Percentiles rank a stretch among this genome's conserved stretches.
Evolutionary conservation across 2,797 vertebrate genomes (phyloP).

Genomic region (Silurus aristotelis): DNA sequence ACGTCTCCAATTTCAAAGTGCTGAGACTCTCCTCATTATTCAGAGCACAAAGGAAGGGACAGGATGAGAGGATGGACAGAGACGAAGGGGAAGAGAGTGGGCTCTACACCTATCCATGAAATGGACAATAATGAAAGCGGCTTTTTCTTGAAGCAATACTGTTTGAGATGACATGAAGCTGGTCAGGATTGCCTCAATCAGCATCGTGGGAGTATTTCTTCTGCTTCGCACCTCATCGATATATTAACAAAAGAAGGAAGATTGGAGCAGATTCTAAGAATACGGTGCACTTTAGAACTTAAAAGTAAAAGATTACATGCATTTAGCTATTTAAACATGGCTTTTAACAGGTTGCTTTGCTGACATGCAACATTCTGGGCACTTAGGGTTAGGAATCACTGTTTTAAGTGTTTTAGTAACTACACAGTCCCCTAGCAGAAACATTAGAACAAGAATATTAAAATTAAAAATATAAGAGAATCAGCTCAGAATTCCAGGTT

Average conservation of each 20-base stretch:
- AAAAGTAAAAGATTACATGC: not conserved
- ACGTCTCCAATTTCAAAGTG: slow-evolving; percentile 73
- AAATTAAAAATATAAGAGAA: too few relatives aligned
- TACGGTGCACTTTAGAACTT: too few relatives aligned
- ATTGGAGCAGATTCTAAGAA: not conserved
- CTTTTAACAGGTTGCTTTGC: not conserved
- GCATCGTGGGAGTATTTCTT: not conserved
- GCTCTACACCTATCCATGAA: not conserved
- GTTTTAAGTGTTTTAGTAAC: not conserved
- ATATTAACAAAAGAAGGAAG: slow-evolving; percentile 30
- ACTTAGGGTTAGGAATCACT: too few relatives aligned
- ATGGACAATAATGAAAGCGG: slow-evolving; percentile 12
- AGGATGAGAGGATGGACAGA: slow-evolving; percentile 58
- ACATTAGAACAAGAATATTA: not conserved
- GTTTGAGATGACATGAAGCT: slow-evolving; percentile 48
- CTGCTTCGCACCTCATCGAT: slow-evolving; percentile 1
- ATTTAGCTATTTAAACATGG: not conserved
- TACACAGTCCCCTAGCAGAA: not conserved
- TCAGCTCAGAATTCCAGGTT: not conserved
- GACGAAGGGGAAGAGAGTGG: slow-evolving; percentile 32
- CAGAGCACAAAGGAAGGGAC: slow-evolving; percentile 62
- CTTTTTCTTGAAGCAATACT: slow-evolving; percentile 50
- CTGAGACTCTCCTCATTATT: slow-evolving; percentile 73
- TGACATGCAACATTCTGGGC: not conserved
- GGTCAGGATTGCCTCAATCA: not conserved